These are phyloP conservation scores for Tachystola acroxantha DNA, from an alignment of 2,888 invertebrate genomes.

Conservation along the genomic window DNA sequence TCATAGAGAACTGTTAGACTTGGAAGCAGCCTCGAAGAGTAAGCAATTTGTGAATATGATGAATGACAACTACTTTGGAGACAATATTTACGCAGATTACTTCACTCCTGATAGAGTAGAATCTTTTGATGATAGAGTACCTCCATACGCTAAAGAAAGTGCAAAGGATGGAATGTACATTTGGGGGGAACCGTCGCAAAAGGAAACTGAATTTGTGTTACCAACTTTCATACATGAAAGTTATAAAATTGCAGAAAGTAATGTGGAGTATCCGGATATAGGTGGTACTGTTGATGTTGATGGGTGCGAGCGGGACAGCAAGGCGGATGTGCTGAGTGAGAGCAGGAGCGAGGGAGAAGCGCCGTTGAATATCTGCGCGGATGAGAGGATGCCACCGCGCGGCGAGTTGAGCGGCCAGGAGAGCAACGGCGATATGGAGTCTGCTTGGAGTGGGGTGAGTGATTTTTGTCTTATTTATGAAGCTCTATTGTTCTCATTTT, in stretches of 20 bases:
- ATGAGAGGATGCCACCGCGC: slow-evolving; percentile 92
- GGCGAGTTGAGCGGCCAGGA: slow-evolving; percentile 93
- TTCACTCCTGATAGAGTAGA: slow-evolving; percentile 65
- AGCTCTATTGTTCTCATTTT: too few species aligned
- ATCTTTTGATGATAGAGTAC: slow-evolving; percentile 49
- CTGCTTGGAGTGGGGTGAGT: slow-evolving; percentile 85
- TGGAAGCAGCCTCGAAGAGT: slow-evolving; percentile 59
- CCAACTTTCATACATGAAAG: slow-evolving; percentile 70
- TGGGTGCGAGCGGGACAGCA: slow-evolving; percentile 49
- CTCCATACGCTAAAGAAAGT: slow-evolving; percentile 40
- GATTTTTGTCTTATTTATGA: background rate
- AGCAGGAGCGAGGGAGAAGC: slow-evolving; percentile 49
- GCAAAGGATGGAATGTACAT: slow-evolving; percentile 51
- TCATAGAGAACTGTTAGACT: slow-evolving; percentile 56
- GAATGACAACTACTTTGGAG: slow-evolving; percentile 70
- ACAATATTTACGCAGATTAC: slow-evolving; percentile 69
- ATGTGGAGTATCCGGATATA: slow-evolving; percentile 48
- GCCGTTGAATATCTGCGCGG: slow-evolving; percentile 86
- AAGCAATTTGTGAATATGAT: slow-evolving; percentile 71
- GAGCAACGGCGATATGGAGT: slow-evolving; percentile 89
- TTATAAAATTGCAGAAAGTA: slow-evolving; percentile 62
- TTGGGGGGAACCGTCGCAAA: slow-evolving; percentile 64
- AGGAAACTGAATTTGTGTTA: slow-evolving; percentile 61
- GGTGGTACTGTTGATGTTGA: slow-evolving; percentile 30
- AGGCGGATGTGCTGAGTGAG: slow-evolving; percentile 58